phyloP scores from a whole-genome alignment of 2,888 invertebrate species.

The Sminthurinus aureus region DNA sequence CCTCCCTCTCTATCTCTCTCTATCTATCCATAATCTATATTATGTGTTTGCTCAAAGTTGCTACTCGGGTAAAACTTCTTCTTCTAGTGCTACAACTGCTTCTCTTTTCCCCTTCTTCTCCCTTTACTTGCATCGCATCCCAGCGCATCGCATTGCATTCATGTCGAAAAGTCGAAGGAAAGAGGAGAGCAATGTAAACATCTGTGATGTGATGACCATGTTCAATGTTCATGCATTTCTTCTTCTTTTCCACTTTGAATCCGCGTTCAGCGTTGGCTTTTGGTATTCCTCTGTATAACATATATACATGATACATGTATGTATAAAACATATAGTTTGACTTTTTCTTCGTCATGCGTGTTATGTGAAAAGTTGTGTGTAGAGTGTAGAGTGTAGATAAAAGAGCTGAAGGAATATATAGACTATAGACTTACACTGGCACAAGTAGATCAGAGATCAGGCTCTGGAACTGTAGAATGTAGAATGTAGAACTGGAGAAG shows the following conservation, averaged over 20 bases:
- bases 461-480: neutral
- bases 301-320: neutral
- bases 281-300: neutral
- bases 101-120: too few species aligned
- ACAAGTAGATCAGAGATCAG: neutral
- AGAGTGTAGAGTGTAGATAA: neutral
- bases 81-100: neutral
- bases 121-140: too few species aligned
- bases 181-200: conserved; percentile 31
- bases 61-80: neutral
- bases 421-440: neutral
- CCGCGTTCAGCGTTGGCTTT: neutral
- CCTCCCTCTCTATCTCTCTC: neutral
- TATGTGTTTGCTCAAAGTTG: conserved; percentile 17
- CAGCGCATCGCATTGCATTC: neutral
- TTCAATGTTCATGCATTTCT: neutral
- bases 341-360: neutral
- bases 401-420: neutral
- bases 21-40: conserved; percentile 19
- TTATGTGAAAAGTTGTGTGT: neutral
- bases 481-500: neutral
- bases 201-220: conserved; percentile 34
- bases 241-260: neutral
- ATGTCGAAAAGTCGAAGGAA: neutral
- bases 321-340: neutral